Conservation (phyloP, 2,888 invertebrate genomes). For the Capitulum mitella region DNA sequence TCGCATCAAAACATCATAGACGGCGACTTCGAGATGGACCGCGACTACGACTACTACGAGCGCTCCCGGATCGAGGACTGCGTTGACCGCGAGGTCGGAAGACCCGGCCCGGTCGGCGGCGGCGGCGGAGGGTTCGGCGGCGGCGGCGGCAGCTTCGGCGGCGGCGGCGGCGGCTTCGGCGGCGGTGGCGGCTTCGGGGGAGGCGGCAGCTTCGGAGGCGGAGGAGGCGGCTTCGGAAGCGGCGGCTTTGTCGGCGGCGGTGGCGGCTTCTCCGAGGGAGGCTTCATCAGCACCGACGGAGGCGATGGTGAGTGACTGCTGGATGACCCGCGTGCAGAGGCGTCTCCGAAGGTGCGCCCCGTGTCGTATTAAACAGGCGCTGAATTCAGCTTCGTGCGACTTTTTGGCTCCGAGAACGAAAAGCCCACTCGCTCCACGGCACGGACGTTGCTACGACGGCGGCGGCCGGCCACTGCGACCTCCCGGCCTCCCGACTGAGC, state of each 20-base stretch:
- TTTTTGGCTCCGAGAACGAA: no score
- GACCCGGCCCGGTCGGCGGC: background rate
- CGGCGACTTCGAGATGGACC: conserved; percentile 71
- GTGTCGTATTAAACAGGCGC: no score
- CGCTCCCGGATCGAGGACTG: conserved; percentile 44
- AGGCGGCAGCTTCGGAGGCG: background rate
- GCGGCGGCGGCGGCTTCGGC: background rate
- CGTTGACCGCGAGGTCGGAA: background rate
- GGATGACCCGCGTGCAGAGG: no score
- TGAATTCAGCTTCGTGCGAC: no score
- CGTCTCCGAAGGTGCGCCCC: no score
- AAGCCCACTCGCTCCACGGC: no score
- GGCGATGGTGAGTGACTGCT: conserved; percentile 57
- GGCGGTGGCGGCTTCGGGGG: background rate
- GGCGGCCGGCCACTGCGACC: no score
- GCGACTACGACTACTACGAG: conserved; percentile 59
- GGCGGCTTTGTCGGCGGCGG: background rate
- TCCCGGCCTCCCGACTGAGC: no score
- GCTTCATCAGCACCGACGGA: conserved; percentile 25
- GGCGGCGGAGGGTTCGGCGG: background rate
- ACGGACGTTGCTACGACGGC: no score
- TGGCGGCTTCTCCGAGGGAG: background rate
- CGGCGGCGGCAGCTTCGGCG: background rate
- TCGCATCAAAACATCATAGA: no score
- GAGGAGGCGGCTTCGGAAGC: background rate